phyloP scores from a whole-genome alignment of 1,140 invertebrate genomes.

The Drosophila erecta region DNA sequence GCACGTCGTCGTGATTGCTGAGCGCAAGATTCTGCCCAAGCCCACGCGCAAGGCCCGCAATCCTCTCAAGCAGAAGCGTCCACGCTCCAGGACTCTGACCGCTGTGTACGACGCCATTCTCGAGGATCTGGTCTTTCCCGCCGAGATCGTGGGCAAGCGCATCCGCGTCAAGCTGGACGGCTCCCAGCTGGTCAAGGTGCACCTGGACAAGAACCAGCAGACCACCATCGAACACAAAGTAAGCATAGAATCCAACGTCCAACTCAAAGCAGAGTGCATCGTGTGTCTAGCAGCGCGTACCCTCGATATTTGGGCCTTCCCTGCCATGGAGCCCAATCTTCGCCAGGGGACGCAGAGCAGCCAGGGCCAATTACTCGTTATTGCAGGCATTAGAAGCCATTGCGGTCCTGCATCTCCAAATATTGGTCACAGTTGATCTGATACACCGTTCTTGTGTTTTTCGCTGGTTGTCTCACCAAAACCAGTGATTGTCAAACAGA shows the following conservation, averaged over 20 bases:
- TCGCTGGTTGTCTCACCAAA: conserved; percentile 42
- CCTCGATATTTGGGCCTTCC: conserved; percentile 74
- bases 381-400: conserved; percentile 53
- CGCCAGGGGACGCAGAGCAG: conserved; percentile 69
- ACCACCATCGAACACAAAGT: conserved; percentile 99
- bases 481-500: conserved; percentile 79
- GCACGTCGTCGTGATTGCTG: conserved; percentile 99
- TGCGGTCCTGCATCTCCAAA: conserved; percentile 76
- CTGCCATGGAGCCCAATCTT: conserved; percentile 62
- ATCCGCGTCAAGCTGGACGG: conserved; percentile 98
- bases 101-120: conserved; percentile 98
- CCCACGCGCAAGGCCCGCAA: conserved; percentile 97
- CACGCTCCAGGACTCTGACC: conserved; percentile 96
- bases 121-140: conserved; percentile 99
- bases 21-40: conserved; percentile 99
- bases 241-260: conserved; percentile 52
- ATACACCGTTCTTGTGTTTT: conserved; percentile 72
- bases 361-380: conserved; percentile 79
- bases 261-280: conserved; percentile 1
- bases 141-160: conserved; percentile 99
- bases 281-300: conserved; percentile 45
- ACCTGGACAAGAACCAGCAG: conserved; percentile 99
- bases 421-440: conserved; percentile 65
- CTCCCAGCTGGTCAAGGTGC: conserved; percentile 98
- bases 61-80: conserved; percentile 98